Conservation (phyloP, 2,113 vertebrate genomes). For the Corythornis madagascariensis region DNA sequence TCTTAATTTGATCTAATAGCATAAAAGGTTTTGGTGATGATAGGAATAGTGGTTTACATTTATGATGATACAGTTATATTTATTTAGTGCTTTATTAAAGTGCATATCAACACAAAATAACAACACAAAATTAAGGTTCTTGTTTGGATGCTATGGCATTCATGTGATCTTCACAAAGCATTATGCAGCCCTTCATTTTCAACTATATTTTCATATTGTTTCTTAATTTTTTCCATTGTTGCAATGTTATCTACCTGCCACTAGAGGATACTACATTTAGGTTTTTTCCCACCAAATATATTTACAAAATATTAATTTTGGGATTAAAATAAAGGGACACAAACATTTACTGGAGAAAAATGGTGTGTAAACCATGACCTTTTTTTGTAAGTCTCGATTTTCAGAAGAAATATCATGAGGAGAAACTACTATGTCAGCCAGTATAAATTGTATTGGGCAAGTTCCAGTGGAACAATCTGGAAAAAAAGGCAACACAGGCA, state of each 20-base stretch:
- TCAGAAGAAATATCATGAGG: slow-evolving; percentile 1
- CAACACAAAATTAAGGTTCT: neutral
- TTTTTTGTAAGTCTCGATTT: neutral
- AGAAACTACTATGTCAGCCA: neutral
- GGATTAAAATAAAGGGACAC: neutral
- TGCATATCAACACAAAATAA: neutral
- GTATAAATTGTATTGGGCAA: neutral
- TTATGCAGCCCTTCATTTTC: neutral
- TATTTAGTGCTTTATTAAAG: neutral
- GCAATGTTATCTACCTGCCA: neutral
- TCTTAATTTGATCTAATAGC: neutral
- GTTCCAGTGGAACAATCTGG: slow-evolving; percentile 6
- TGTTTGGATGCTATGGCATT: neutral
- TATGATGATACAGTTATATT: neutral
- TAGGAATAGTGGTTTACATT: neutral
- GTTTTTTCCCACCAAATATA: neutral
- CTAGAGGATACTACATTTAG: neutral
- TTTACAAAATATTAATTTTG: neutral
- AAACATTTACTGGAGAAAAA: neutral
- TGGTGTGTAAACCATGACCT: neutral
- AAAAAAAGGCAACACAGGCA: neutral
- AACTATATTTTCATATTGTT: neutral
- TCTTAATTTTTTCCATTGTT: neutral
- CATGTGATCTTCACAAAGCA: neutral
- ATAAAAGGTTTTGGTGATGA: neutral